Conservation (phyloP, 2,888 invertebrate species). For the Erynnis tages region DNA sequence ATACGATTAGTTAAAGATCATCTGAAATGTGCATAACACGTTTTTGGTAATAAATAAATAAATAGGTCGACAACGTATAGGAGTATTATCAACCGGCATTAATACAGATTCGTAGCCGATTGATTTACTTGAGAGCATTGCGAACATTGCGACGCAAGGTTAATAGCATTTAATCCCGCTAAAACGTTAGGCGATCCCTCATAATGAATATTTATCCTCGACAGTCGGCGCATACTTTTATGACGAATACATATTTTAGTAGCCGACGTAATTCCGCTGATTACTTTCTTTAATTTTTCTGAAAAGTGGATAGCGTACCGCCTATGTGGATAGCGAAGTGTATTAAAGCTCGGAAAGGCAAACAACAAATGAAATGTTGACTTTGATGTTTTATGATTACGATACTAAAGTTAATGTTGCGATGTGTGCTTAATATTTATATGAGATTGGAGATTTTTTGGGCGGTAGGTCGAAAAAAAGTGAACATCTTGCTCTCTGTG, state of each 20-base stretch:
- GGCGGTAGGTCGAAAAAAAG: neutral
- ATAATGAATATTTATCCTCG: conserved; percentile 79
- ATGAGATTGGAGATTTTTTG: conserved; percentile 12
- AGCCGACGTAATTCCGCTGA: conserved; percentile 76
- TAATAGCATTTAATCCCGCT: conserved; percentile 78
- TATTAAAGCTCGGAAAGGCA: conserved; percentile 67
- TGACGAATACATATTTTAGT: conserved; percentile 81
- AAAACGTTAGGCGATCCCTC: conserved; percentile 76
- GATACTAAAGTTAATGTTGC: conserved; percentile 16
- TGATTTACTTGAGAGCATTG: conserved; percentile 68
- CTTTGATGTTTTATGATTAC: conserved; percentile 18
- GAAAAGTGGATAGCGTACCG: conserved; percentile 49
- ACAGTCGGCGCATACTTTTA: conserved; percentile 77
- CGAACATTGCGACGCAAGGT: conserved; percentile 59
- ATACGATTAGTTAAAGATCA: no score
- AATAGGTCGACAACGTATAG: no score
- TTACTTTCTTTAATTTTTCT: conserved; percentile 80
- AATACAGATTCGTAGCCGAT: conserved; percentile 42
- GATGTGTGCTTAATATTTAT: conserved; percentile 12
- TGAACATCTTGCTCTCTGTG: no score
- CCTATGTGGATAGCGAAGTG: conserved; percentile 52
- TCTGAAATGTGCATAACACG: no score
- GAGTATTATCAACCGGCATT: neutral
- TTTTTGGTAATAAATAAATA: no score
- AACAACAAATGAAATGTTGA: conserved; percentile 57